Base-by-base conservation (phyloP, 1,140 invertebrate genomes). In the Atta texana region DNA sequence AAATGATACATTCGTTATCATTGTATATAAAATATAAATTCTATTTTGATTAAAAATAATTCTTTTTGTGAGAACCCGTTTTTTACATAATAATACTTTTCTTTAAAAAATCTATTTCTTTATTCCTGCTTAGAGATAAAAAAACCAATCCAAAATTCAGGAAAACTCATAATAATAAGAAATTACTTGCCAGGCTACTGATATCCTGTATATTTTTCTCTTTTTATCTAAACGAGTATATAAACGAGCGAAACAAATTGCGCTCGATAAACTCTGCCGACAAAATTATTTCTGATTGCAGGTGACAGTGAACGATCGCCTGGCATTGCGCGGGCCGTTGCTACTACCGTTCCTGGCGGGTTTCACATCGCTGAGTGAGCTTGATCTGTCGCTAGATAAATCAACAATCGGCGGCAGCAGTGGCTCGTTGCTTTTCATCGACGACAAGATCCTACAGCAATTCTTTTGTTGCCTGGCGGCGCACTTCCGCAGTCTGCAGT, bases 301-400 rank as follows among this genome's bases (percentile, higher is more conserved):
- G 94, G 94, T 96, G 59, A 93, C 94, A 34, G 93, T 96, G 57
- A 95, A 95, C 88, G 95, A 96, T 84, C 92, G 95, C 51, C 88
- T 95, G 53, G 94, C 94, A n/a, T 90, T 96, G 7, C 92, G 95
- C 12, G 96, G 96, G 0, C 95, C 96, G 0, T 94, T 96, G 55
- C 81, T 96, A 4, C 87, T 96, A 8, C 95, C 95, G 1, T 95
- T 96, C 90, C 92, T 96, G 14, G 92, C 94, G 0, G 95, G 95
- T 14, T 96, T 96, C 87, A 95, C 95, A 4, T 94, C 94, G 12
- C 92, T 96, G 12, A 95, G 95, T 85, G 96, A 96, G 87, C 91
- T 96, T 0, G 95, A 96, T 63, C 90, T 96, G 10, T 95, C 95
- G 14, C 91, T 95, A 59, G 94, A 95, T 84, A 94, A 95, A 75